Conservation (phyloP, 2,888 invertebrate genomes). For the Hirtodrosophila alboralis region DNA sequence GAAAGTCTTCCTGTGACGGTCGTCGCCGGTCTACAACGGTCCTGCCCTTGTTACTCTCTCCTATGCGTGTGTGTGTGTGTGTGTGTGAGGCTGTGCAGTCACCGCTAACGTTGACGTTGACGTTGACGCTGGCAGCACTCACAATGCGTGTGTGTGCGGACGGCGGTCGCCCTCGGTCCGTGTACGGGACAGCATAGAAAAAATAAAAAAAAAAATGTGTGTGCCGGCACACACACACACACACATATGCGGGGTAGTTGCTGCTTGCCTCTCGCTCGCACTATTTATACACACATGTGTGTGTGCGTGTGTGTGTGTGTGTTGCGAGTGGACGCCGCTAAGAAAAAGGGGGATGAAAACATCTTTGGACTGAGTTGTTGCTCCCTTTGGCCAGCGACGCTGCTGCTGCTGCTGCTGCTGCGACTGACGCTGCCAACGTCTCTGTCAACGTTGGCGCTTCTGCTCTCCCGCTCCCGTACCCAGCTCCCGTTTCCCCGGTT, state of each 20-base stretch:
- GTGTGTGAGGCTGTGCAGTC: conserved; percentile 56
- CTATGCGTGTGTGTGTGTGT: conserved; percentile 34
- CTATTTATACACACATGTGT: conserved; percentile 17
- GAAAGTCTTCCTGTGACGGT: conserved; percentile 75
- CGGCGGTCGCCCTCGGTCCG: conserved; percentile 34
- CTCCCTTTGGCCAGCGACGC: conserved; percentile 39
- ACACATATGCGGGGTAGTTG: conserved; percentile 48
- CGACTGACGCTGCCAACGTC: conserved; percentile 30
- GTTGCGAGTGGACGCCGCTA: conserved; percentile 65
- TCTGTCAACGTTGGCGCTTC: conserved; percentile 38
- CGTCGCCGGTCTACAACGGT: conserved; percentile 56
- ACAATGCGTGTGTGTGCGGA: conserved; percentile 6
- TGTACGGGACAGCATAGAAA: conserved; percentile 37
- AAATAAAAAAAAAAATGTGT: conserved; percentile 41
- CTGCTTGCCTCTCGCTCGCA: conserved; percentile 48
- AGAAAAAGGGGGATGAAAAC: conserved; percentile 74
- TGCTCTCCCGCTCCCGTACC: conserved; percentile 10
- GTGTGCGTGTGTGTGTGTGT: conserved; percentile 41
- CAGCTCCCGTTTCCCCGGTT: too few relatives aligned
- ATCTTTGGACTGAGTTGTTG: conserved; percentile 53
- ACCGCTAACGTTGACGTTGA: conserved; percentile 27
- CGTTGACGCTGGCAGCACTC: conserved; percentile 16
- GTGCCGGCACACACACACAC: conserved; percentile 27
- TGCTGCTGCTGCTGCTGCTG: conserved; percentile 16
- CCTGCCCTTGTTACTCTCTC: conserved; percentile 37